Conservation (phyloP, 2,888 invertebrate species). For the Agrotis segetum region DNA sequence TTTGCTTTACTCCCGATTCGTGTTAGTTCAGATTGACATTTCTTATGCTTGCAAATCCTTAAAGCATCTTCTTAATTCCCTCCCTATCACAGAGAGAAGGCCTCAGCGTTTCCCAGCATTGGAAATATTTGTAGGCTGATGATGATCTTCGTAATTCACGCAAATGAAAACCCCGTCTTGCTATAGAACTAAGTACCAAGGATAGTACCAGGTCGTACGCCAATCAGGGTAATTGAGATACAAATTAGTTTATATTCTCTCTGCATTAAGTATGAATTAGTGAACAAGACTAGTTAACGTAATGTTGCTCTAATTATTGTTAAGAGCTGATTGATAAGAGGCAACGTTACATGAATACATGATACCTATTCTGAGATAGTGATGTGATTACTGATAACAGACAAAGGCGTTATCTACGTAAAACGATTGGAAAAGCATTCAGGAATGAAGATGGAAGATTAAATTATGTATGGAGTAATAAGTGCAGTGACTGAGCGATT, state of each 20-base stretch:
- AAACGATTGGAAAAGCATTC: too few species aligned
- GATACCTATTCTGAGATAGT: not conserved
- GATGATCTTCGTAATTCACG: not conserved
- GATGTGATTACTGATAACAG: not conserved
- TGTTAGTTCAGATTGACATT: too few species aligned
- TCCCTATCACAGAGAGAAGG: too few species aligned
- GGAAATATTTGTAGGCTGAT: too few species aligned
- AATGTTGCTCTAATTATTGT: conserved; percentile 41
- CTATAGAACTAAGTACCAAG: conserved; percentile 1
- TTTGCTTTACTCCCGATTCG: too few species aligned
- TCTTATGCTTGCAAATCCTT: too few species aligned
- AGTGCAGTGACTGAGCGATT: too few species aligned
- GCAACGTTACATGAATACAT: conserved; percentile 16
- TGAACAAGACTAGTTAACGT: conserved; percentile 48
- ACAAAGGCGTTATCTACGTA: not conserved
- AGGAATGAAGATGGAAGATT: too few species aligned
- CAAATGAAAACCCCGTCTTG: conserved; percentile 2
- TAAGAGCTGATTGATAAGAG: conserved; percentile 27
- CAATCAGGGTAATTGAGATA: conserved; percentile 57
- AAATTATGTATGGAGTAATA: too few species aligned
- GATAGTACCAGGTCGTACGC: conserved; percentile 18
- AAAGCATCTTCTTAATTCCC: too few species aligned
- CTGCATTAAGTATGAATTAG: conserved; percentile 53
- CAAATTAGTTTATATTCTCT: conserved; percentile 59
- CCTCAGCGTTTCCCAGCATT: too few species aligned